Percentiles rank a stretch among this genome's conserved stretches.
phyloP scores from a whole-genome alignment of 2,888 invertebrate genomes.

The Apamea sordens region DNA sequence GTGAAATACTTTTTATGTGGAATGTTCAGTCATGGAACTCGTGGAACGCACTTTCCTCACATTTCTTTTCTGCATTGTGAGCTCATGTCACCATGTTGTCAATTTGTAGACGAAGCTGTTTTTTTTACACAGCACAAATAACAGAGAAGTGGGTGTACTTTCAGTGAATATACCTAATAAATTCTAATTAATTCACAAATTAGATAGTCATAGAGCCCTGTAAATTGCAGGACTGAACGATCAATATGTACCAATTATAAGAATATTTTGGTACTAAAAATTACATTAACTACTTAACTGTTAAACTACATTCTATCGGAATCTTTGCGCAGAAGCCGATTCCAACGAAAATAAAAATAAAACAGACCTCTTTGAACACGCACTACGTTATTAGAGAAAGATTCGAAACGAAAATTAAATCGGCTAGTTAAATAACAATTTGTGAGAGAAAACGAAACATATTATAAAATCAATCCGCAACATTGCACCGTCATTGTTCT shows the following conservation, averaged over 20 bases:
- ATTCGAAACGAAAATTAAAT: conserved; percentile 46
- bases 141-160: too few species aligned
- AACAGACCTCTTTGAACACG: not conserved
- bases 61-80: not conserved
- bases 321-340: not conserved
- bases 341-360: not conserved
- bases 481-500: conserved; percentile 83
- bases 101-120: not conserved
- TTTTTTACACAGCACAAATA: not conserved
- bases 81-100: too few species aligned
- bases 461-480: conserved; percentile 72
- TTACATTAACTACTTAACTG: not conserved
- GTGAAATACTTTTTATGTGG: not conserved
- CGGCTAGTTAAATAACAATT: conserved; percentile 66
- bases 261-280: not conserved
- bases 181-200: conserved; percentile 5
- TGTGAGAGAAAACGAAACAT: conserved; percentile 73
- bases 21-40: conserved; percentile 1
- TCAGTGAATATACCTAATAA: not conserved
- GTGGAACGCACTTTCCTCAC: not conserved
- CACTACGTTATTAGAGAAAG: conserved; percentile 43
- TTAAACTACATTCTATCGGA: not conserved
- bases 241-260: too few species aligned
- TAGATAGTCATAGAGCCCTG: not conserved
- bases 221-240: not conserved